Evolutionary conservation across 2,888 invertebrate genomes (phyloP).

Genomic region (Microctonus brassicae): DNA sequence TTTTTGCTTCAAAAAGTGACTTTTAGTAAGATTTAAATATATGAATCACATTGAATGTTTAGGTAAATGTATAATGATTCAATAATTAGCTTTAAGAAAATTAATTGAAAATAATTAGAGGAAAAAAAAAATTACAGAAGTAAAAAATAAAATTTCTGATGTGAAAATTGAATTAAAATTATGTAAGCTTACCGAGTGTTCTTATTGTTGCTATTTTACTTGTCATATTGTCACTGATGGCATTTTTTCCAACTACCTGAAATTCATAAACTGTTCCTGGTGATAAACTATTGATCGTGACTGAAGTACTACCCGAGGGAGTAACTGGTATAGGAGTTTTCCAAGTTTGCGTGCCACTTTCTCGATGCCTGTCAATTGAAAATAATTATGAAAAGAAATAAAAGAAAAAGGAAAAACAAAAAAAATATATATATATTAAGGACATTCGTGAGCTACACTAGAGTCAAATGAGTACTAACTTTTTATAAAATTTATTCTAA

Average conservation of each 20-base stretch:
- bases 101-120: neutral
- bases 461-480: too few relatives aligned
- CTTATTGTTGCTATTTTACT: conserved; percentile 91
- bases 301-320: conserved; percentile 87
- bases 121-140: too few relatives aligned
- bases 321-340: conserved; percentile 89
- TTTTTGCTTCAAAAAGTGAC: too few relatives aligned
- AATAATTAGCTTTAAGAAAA: too few relatives aligned
- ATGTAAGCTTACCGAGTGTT: conserved; percentile 82
- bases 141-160: neutral
- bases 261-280: conserved; percentile 96
- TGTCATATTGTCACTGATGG: conserved; percentile 95
- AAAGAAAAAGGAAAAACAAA: conserved; percentile 18
- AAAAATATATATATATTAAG: too few relatives aligned
- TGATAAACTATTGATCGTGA: conserved; percentile 88
- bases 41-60: too few relatives aligned
- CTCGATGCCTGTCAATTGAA: conserved; percentile 76
- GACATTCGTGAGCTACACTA: too few relatives aligned
- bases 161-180: neutral
- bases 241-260: conserved; percentile 95
- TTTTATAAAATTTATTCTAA: too few relatives aligned
- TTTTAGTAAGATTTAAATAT: too few relatives aligned
- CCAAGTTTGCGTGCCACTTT: conserved; percentile 91
- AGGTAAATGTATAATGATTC: too few relatives aligned
- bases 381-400: neutral